Evolutionary conservation across 2,888 invertebrate genomes (phyloP).

Genomic region (Stegana nigrithorax): DNA sequence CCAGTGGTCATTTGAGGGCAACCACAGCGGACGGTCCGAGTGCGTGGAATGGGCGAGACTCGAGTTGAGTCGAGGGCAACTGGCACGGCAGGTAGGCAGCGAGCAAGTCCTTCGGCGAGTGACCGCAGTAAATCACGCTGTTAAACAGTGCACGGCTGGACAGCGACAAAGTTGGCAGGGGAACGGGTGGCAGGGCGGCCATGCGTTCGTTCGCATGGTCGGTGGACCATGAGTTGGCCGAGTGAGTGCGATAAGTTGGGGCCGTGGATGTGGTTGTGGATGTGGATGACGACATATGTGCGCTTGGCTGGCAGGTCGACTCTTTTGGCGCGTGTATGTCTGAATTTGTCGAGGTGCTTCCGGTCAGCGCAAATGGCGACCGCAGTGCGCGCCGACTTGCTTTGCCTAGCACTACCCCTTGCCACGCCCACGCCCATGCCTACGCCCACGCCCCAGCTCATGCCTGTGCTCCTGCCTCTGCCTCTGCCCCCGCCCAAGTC

Average conservation of each 20-base stretch:
- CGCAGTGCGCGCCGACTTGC: conserved; percentile 34
- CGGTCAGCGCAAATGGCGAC: conserved; percentile 48
- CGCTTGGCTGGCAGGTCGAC: conserved; percentile 18
- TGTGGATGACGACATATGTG: conserved; percentile 35
- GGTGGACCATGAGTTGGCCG: background rate
- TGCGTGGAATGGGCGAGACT: background rate
- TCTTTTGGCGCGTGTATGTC: conserved; percentile 19
- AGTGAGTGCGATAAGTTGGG: background rate
- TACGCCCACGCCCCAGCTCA: conserved; percentile 3
- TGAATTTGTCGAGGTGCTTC: conserved; percentile 63
- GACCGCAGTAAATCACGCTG: conserved; percentile 66
- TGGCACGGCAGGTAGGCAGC: conserved; percentile 14
- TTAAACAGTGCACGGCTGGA: too few relatives aligned
- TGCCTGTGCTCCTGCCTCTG: too few relatives aligned
- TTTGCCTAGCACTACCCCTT: background rate
- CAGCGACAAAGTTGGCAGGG: conserved; percentile 34
- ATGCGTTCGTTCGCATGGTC: background rate
- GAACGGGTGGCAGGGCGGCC: conserved; percentile 28
- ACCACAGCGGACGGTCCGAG: conserved; percentile 39
- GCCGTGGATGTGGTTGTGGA: background rate
- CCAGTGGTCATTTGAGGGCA: conserved; percentile 58
- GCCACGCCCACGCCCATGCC: background rate
- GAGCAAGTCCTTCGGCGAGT: conserved; percentile 30
- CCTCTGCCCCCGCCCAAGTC: too few relatives aligned
- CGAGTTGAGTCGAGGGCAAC: background rate